Evolutionary conservation across 2,797 vertebrate species (phyloP).

Genomic region (Aplochiton taeniatus): DNA sequence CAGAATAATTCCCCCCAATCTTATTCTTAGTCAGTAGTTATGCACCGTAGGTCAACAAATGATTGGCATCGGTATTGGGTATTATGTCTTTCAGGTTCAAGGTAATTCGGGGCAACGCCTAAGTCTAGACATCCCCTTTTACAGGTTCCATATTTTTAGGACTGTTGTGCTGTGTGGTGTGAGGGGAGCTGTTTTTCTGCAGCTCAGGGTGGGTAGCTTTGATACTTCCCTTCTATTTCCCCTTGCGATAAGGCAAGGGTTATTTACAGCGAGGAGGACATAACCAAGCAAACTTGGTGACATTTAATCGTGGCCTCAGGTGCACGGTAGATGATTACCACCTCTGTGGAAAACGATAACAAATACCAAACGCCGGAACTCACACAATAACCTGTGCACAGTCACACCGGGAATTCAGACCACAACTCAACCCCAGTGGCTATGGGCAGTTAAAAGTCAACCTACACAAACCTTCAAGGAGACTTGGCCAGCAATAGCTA

Average conservation of each 20-base stretch:
- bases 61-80: no score
- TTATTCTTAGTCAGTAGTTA: no score
- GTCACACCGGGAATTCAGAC: slow-evolving; percentile 40
- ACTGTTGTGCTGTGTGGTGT: background rate
- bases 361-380: slow-evolving; percentile 54
- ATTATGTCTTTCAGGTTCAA: no score
- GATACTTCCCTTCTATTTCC: slow-evolving; percentile 12
- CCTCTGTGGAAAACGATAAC: slow-evolving; percentile 60
- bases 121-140: background rate
- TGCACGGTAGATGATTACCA: slow-evolving; percentile 64
- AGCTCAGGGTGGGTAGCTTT: background rate
- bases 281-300: slow-evolving; percentile 53
- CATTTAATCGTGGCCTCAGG: slow-evolving; percentile 65
- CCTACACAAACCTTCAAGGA: slow-evolving; percentile 25
- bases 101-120: no score
- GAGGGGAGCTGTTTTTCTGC: slow-evolving; percentile 53
- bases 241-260: slow-evolving; percentile 45
- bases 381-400: slow-evolving; percentile 54
- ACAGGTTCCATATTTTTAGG: background rate
- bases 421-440: slow-evolving; percentile 43
- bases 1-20: no score
- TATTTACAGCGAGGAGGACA: slow-evolving; percentile 57
- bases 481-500: background rate
- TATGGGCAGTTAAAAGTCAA: slow-evolving; percentile 25
- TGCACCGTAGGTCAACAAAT: no score